Percentiles rank a stretch among this genome's conserved stretches.
Conservation (phyloP, 2,113 vertebrate species). For the Amazona guildingii region DNA sequence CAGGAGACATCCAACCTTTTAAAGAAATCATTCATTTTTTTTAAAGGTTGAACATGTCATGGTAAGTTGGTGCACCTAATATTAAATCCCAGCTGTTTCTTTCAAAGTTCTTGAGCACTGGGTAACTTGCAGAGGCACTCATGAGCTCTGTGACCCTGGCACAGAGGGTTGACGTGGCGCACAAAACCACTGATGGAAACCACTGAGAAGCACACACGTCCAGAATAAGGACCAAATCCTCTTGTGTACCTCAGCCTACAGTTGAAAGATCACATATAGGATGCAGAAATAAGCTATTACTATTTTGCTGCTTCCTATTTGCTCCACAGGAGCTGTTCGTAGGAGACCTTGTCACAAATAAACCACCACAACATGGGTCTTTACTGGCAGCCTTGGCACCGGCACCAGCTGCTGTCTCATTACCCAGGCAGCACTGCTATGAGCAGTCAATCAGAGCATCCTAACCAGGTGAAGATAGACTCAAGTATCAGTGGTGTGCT, state of each 20-base stretch:
- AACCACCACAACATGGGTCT: neutral
- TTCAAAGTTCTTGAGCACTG: constrained; percentile 51
- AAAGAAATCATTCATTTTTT: constrained; percentile 83
- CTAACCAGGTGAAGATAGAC: neutral
- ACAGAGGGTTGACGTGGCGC: rapidly evolving
- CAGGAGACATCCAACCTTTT: constrained; percentile 80
- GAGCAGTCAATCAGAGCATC: neutral
- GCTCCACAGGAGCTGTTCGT: rapidly evolving
- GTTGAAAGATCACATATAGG: neutral
- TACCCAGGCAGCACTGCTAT: neutral
- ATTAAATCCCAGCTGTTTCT: constrained; percentile 73
- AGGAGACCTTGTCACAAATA: neutral
- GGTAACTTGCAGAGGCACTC: constrained; percentile 15
- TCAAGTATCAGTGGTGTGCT: rapidly evolving
- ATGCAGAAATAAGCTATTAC: neutral
- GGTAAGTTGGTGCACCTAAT: constrained; percentile 54
- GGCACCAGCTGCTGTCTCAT: neutral
- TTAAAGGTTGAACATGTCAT: constrained; percentile 82
- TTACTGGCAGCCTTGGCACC: neutral
- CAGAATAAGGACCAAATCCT: neutral
- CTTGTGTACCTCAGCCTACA: neutral
- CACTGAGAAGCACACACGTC: neutral
- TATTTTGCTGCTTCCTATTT: neutral
- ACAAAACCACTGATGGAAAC: neutral
- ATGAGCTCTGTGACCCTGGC: neutral